These are phyloP conservation scores for Megaleporinus macrocephalus DNA, from an alignment of 2,113 vertebrate species.

Conservation along the genomic window DNA sequence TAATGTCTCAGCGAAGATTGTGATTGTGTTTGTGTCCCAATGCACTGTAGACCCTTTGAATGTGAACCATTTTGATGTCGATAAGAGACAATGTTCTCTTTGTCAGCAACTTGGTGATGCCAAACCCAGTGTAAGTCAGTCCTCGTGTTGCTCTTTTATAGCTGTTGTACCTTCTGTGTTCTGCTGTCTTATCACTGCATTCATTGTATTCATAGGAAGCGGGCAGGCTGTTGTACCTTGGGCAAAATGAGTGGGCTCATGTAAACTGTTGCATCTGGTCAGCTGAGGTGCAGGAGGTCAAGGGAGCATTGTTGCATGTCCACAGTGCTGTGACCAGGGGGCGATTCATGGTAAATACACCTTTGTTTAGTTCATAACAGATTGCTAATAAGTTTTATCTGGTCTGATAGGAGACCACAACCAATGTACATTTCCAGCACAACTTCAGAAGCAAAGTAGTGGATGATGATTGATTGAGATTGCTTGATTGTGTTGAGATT, in stretches of 20 bases:
- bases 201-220: constrained; percentile 74
- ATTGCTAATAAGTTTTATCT: too few relatives aligned
- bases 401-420: too few relatives aligned
- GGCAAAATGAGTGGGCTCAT: constrained; percentile 93
- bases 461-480: not conserved
- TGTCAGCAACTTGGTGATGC: constrained; percentile 86
- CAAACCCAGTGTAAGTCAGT: constrained; percentile 76
- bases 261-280: constrained; percentile 94
- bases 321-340: constrained; percentile 88
- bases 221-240: constrained; percentile 87
- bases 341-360: constrained; percentile 82
- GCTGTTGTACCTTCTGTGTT: not conserved
- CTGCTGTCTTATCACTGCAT: not conserved
- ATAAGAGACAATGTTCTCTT: constrained; percentile 84
- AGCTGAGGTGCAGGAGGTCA: constrained; percentile 89
- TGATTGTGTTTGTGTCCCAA: not conserved
- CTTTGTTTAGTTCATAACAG: not conserved
- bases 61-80: constrained; percentile 51
- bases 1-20: not conserved
- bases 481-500: too few relatives aligned
- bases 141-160: not conserved
- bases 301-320: constrained; percentile 85
- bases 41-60: constrained; percentile 57
- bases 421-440: not conserved
- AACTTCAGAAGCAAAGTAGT: not conserved